A percentile compares a stretch with the other conserved stretches of the same genome.
phyloP scores from a whole-genome alignment of 2,113 vertebrate genomes.

The Prionailurus viverrinus region DNA sequence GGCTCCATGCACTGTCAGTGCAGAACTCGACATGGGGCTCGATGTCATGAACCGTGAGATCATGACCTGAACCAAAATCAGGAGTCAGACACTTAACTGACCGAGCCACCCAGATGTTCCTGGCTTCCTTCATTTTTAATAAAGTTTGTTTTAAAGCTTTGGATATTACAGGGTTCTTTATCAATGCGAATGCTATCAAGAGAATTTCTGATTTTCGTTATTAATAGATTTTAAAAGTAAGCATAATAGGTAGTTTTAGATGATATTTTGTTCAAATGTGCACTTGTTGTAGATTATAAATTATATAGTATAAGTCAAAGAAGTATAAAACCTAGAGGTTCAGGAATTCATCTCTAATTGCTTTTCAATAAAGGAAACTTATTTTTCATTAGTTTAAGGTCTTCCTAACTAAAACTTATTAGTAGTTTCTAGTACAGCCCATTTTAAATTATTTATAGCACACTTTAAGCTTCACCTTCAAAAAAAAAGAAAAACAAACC shows the following conservation, averaged over 20 bases:
- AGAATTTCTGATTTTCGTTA: neutral
- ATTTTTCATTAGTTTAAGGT: neutral
- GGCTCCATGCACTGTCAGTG: too few relatives aligned
- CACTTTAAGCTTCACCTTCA: neutral
- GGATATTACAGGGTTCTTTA: neutral
- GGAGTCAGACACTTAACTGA: too few relatives aligned
- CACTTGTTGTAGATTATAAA: neutral
- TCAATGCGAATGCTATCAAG: rapidly evolving
- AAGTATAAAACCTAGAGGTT: neutral
- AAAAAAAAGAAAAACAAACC: too few relatives aligned
- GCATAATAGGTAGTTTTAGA: neutral
- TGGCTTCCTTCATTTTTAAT: neutral
- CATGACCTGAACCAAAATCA: too few relatives aligned
- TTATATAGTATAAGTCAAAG: neutral
- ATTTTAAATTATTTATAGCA: neutral
- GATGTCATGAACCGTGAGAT: too few relatives aligned
- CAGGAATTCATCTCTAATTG: neutral
- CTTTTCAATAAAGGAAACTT: neutral
- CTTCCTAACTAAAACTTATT: neutral
- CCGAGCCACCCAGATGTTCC: too few relatives aligned
- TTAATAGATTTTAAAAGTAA: neutral
- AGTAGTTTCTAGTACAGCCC: neutral
- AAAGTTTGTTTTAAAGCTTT: neutral
- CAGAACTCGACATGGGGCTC: too few relatives aligned
- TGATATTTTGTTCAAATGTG: neutral